Evolutionary conservation across 2,113 vertebrate species (phyloP), one percentile per base, ranked within the genome.

Genomic region (Prolemur simus): DNA sequence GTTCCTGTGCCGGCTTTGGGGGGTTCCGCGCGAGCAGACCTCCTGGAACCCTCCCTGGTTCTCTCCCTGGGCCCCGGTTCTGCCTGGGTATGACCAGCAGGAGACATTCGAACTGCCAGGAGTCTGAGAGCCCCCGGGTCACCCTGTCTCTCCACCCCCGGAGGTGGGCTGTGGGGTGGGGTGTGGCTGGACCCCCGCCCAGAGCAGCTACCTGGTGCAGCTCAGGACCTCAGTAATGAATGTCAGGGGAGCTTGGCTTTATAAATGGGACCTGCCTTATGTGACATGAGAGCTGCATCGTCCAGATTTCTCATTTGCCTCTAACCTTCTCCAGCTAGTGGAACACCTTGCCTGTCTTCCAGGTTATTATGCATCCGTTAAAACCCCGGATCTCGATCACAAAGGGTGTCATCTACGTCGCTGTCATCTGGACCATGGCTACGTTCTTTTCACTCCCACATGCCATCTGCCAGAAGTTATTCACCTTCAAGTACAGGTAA

Each of bases 401-500:
- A 32, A 99, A 99, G 97, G 99, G 99, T 1, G 94, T 99, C 29
- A 83, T 99, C 81, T 99, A 98, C 96, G 98, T 99, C 4, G 96
- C 97, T 21, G 87, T 99, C 76, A 99, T 99, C 96, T 99, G 99
- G 99, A 98, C 99, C 86, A 99, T 99, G 99, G 99, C 99, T 34
- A 98, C 98, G 7, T 99, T 99, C 96, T 99, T 99, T 96, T 99
- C 99, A 11, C 99, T 99, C 27, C 99, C 99, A 13, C 99, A 99
- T 32, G 99, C 99, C 12, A 99, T 99, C 98, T 99, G 99, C 97
- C 99, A 99, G 98, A 99, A 99, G 94, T 98, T 99, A 71, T 99
- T 99, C 92, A 99, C 98, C 42, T 99, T 99, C 95, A 97, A 99
- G 90, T 99, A 99, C 98, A 99, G 99, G 99, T 99, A 96, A 98